Base-by-base conservation (phyloP, 2,888 invertebrate species). In the Chaetogeoica ovagalla region DNA sequence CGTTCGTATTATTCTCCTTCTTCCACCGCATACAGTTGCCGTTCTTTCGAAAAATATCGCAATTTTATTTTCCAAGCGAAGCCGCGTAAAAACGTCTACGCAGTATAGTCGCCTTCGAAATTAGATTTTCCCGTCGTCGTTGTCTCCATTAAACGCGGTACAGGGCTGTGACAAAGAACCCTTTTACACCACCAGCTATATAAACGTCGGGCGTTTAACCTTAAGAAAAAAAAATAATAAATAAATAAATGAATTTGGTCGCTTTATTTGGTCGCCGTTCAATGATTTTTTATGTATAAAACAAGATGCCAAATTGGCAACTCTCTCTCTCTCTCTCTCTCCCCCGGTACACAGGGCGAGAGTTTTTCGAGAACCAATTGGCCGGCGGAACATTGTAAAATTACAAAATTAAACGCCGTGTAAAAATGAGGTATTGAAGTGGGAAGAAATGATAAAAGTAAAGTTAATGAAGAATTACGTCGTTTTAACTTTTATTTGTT, bases 91-190 rank as follows among this genome's bases (percentile, higher is more conserved):
- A 76, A 76, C 57, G 75, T 39, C 43, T 75, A 30, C 30, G 30
- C 30, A 30, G 30, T 30, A 55, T 74, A 65, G 63, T 6, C 73
- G 52, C 57, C 66, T 76, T 76, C 59, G 59, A 76, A 76, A 76
- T 76, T 76, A 68, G 59, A 76, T 76, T 76, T 76, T 68, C 57
- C 65, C 57, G 57, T 23, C 43, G 43, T 74, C 55, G 74, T 75
- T 66, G 74, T 75, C 74, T 65, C 74, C 74, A 75, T 75, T 76
- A 76, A 76, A 76, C 59, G 48, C n/a, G 75, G 66, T 66, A 13
- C 48, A 15, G 66, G 55, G 68, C 48, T 59, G 66, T 76, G 75
- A 68, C 75, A 68, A 76, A 76, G 75, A 76, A 76, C 68, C 75
- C 75, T 76, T 76, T 76, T 76, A 68, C 59, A 76, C 43, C 75